Evolutionary conservation across 2,888 invertebrate genomes (phyloP).

Genomic region (Galeopsomyia nigrocyanea): DNA sequence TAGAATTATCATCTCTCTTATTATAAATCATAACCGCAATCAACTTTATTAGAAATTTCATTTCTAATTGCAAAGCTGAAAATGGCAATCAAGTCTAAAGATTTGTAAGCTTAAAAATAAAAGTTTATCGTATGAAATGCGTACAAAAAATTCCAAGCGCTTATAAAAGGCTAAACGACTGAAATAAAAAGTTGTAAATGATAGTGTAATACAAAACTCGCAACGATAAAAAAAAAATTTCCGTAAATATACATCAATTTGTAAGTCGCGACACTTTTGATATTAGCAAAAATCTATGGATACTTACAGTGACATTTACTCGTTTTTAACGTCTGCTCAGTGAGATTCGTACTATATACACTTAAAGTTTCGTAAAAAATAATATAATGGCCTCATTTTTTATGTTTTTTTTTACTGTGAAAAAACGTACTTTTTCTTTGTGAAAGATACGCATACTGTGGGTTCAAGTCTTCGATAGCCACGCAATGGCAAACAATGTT

Average conservation of each 20-base stretch:
- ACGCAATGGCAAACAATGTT: conserved; percentile 31
- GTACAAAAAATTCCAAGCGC: conserved; percentile 29
- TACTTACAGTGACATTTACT: conserved; percentile 43
- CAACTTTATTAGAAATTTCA: background rate
- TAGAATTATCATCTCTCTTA: conserved; percentile 32
- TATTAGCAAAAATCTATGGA: conserved; percentile 40
- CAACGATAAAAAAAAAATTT: conserved; percentile 20
- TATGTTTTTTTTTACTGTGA: conserved; percentile 11
- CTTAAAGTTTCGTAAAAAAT: conserved; percentile 37
- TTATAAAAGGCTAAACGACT: conserved; percentile 27
- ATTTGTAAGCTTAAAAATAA: conserved; percentile 28
- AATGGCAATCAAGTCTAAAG: background rate
- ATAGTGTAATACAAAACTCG: conserved; percentile 27
- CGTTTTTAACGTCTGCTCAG: conserved; percentile 34
- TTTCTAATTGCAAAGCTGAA: too few species aligned
- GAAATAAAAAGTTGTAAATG: conserved; percentile 24
- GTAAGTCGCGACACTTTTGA: conserved; percentile 46
- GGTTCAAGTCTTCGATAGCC: conserved; percentile 18
- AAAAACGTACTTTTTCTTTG: conserved; percentile 6
- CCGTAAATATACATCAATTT: conserved; percentile 35
- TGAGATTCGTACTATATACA: conserved; percentile 39
- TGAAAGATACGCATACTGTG: conserved; percentile 24
- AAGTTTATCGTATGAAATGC: conserved; percentile 10
- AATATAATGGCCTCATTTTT: conserved; percentile 31
- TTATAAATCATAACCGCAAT: conserved; percentile 21